Conservation (phyloP, 2,888 invertebrate genomes). For the Elysia crispata region DNA sequence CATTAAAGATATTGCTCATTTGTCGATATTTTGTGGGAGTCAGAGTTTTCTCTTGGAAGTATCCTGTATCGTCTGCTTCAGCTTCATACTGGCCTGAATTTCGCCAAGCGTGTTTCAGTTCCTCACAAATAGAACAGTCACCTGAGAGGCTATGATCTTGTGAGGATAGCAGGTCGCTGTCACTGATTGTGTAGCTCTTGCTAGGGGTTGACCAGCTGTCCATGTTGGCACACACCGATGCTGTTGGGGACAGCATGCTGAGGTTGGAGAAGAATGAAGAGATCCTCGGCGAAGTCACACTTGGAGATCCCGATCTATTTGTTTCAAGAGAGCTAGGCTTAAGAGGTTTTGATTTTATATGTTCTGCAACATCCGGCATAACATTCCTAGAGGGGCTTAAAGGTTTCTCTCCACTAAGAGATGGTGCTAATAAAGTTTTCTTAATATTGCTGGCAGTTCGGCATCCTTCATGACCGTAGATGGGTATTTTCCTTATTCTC, state of each 20-base stretch:
- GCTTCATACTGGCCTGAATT: neutral
- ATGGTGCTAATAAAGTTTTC: too few relatives aligned
- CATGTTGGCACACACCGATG: neutral
- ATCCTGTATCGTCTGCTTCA: neutral
- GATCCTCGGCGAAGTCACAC: neutral
- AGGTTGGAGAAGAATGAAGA: constrained; percentile 25
- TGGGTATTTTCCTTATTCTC: too few relatives aligned
- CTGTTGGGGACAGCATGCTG: constrained; percentile 10
- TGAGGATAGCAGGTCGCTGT: neutral
- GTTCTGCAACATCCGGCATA: too few relatives aligned
- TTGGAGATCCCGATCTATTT: neutral
- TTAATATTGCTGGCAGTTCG: too few relatives aligned
- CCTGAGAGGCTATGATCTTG: neutral
- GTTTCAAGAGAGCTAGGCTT: neutral
- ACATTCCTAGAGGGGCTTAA: too few relatives aligned
- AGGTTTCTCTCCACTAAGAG: too few relatives aligned
- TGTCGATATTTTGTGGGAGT: constrained; percentile 44
- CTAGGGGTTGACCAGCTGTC: neutral
- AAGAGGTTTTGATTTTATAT: too few relatives aligned
- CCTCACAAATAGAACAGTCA: neutral
- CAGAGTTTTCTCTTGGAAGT: constrained; percentile 25
- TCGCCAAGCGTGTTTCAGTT: neutral
- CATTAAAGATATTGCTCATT: neutral
- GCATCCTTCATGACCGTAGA: too few relatives aligned
- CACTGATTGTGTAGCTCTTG: neutral